Evolutionary conservation across 2,797 vertebrate genomes (phyloP).

Genomic region (Malurus splendens): DNA sequence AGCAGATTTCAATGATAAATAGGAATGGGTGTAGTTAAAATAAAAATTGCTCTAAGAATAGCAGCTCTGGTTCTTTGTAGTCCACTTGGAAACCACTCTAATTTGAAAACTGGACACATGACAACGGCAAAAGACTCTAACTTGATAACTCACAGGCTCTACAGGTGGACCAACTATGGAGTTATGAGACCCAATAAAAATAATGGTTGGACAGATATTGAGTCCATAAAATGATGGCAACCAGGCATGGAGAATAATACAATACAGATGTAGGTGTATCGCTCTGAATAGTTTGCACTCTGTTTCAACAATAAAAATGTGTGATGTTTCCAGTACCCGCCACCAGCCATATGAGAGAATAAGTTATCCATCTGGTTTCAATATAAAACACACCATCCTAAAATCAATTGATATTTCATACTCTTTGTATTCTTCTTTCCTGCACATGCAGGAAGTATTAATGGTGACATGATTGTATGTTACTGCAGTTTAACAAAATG

Average conservation of each 20-base stretch:
- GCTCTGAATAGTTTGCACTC: conserved; percentile 35
- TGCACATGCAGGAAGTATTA: conserved; percentile 63
- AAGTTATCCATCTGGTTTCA: conserved; percentile 50
- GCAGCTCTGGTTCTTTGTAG: conserved; percentile 8
- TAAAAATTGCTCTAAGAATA: conserved; percentile 14
- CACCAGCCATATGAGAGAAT: conserved; percentile 24
- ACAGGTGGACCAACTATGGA: conserved; percentile 33
- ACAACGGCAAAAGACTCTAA: conserved; percentile 13
- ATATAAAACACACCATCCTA: conserved; percentile 47
- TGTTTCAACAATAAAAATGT: conserved; percentile 50
- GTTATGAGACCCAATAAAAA: conserved; percentile 42
- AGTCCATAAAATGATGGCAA: conserved; percentile 46
- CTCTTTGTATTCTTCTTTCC: conserved; percentile 55
- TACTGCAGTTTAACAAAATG: conserved; percentile 61
- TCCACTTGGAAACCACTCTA: conserved; percentile 1
- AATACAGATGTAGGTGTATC: conserved; percentile 38
- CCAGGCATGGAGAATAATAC: background rate
- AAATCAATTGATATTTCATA: conserved; percentile 60
- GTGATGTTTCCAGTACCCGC: conserved; percentile 34
- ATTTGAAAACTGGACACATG: conserved; percentile 24
- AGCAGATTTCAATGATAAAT: background rate
- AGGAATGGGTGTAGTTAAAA: conserved; percentile 1
- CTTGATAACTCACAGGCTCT: background rate
- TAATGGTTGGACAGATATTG: conserved; percentile 43
- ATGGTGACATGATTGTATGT: conserved; percentile 61